Evolutionary conservation across 2,888 invertebrate genomes (phyloP).

Genomic region (Teleiodes luculella): DNA sequence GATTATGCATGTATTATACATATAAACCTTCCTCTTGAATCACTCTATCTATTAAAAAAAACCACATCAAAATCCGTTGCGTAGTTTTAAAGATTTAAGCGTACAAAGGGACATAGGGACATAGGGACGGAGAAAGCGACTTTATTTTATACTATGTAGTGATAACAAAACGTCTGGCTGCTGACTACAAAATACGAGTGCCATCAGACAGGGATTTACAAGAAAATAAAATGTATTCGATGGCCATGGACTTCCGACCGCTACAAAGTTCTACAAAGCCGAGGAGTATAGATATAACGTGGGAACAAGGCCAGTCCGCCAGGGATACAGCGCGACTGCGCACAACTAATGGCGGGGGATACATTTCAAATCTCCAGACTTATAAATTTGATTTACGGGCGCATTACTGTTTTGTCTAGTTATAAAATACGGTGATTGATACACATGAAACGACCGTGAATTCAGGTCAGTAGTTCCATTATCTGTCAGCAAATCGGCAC

Average conservation of each 20-base stretch:
- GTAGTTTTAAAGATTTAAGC: too few relatives aligned
- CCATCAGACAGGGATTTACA: not conserved
- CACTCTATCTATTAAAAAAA: too few relatives aligned
- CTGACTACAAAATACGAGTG: not conserved
- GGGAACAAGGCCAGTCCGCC: conserved; percentile 34
- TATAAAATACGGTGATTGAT: conserved; percentile 7
- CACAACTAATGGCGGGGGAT: conserved; percentile 6
- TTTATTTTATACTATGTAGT: too few relatives aligned
- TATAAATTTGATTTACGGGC: not conserved
- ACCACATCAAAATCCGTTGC: too few relatives aligned
- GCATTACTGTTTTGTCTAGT: not conserved
- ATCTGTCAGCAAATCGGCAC: conserved; percentile 32
- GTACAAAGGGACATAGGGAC: too few relatives aligned
- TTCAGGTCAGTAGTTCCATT: conserved; percentile 45
- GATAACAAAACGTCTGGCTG: not conserved
- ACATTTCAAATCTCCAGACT: not conserved
- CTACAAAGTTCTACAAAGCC: conserved; percentile 12
- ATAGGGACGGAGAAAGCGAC: too few relatives aligned
- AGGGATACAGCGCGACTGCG: conserved; percentile 21
- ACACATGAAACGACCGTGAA: conserved; percentile 24
- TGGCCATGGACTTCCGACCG: conserved; percentile 21
- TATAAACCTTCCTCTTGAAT: too few relatives aligned
- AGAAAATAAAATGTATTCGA: conserved; percentile 1
- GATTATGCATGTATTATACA: too few relatives aligned
- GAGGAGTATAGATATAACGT: conserved; percentile 26